Evolutionary conservation across 2,113 vertebrate genomes (phyloP).

Genomic region (Scytalopus superciliaris): DNA sequence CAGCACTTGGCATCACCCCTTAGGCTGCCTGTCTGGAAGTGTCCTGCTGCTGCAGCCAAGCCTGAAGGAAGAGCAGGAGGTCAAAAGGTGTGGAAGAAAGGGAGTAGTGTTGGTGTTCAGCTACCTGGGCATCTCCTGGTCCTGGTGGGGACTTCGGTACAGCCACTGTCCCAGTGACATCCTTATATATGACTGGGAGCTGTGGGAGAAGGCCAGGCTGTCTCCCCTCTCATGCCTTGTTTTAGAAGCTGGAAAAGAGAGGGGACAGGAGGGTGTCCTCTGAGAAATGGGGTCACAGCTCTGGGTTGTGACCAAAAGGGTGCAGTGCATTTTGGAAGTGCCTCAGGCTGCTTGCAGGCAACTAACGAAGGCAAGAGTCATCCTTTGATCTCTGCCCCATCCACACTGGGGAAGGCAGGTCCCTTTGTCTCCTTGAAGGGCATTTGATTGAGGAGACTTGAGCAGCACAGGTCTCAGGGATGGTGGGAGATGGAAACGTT

Average conservation of each 20-base stretch:
- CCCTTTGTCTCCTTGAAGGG: not conserved
- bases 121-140: not conserved
- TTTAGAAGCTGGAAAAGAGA: not conserved
- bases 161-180: not conserved
- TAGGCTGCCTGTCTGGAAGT: not conserved
- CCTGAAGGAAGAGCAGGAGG: not conserved
- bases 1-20: not conserved
- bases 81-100: not conserved
- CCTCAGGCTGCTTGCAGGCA: not conserved
- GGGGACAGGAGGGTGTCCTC: not conserved
- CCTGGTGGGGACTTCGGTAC: not conserved
- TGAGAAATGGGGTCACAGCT: not conserved
- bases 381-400: not conserved
- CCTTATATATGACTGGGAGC: not conserved
- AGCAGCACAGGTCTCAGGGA: not conserved
- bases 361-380: rapidly evolving
- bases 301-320: not conserved
- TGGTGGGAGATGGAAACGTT: not conserved
- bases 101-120: not conserved
- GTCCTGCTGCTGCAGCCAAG: not conserved
- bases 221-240: not conserved
- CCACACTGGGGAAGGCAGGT: not conserved
- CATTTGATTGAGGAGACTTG: rapidly evolving
- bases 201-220: not conserved
- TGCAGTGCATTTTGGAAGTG: not conserved